A percentile compares a stretch with the other conserved stretches of the same genome.
phyloP scores from a whole-genome alignment of 2,888 invertebrate genomes.

The Leucophora obtusa region DNA sequence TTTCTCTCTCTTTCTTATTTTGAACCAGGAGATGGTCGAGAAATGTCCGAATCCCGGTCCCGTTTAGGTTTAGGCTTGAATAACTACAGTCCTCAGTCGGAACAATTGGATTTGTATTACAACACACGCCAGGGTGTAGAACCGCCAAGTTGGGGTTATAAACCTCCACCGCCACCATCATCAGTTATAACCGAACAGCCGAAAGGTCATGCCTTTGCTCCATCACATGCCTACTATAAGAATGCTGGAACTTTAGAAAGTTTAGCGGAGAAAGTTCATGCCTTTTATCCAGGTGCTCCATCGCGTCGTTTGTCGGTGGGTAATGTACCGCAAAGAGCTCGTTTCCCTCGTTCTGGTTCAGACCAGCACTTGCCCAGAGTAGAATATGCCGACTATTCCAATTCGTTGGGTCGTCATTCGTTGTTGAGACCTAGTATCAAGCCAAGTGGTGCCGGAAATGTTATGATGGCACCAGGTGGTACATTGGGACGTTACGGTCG shows the following conservation, averaged over 20 bases:
- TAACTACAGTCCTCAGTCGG: conserved; percentile 83
- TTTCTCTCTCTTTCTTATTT: conserved; percentile 52
- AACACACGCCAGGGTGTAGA: conserved; percentile 85
- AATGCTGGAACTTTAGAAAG: conserved; percentile 90
- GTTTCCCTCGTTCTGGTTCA: conserved; percentile 91
- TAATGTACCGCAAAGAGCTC: conserved; percentile 77
- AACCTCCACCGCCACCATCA: conserved; percentile 82
- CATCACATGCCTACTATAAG: conserved; percentile 87
- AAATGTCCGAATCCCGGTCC: conserved; percentile 88
- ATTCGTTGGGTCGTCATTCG: conserved; percentile 87
- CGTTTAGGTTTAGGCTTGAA: conserved; percentile 86
- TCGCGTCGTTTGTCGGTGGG: conserved; percentile 85
- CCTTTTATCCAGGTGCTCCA: conserved; percentile 86
- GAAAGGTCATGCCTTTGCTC: conserved; percentile 90
- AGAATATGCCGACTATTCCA: conserved; percentile 91
- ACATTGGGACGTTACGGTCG: conserved; percentile 83
- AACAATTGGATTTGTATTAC: conserved; percentile 88
- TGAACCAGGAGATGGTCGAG: conserved; percentile 85
- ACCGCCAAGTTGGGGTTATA: conserved; percentile 79
- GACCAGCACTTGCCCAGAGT: conserved; percentile 94
- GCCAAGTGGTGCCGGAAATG: conserved; percentile 79
- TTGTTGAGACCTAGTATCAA: conserved; percentile 89
- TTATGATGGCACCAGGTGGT: conserved; percentile 77
- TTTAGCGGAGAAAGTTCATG: conserved; percentile 94
- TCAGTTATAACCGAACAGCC: conserved; percentile 96